Conservation (phyloP, 2,888 invertebrate species). For the Desoria tigrina region DNA sequence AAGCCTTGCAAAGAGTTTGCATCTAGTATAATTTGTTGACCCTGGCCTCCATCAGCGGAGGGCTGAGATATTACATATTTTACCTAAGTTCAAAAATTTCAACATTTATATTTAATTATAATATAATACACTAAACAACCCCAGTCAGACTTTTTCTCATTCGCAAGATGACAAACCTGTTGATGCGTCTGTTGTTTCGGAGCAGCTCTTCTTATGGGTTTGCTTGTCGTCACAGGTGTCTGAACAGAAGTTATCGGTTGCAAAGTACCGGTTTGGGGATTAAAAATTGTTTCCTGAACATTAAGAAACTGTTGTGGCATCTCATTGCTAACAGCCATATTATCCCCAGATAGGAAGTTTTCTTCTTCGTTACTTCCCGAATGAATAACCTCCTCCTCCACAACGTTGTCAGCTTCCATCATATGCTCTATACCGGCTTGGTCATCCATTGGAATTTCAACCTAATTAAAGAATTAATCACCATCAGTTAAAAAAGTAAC, state of each 20-base stretch:
- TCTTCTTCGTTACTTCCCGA: constrained; percentile 36
- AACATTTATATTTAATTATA: too few species aligned
- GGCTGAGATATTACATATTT: constrained; percentile 49
- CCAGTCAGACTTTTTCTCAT: not conserved
- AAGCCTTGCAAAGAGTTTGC: constrained; percentile 49
- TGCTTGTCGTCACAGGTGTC: constrained; percentile 15
- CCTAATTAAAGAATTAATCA: constrained; percentile 19
- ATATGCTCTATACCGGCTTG: constrained; percentile 44
- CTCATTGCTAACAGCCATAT: constrained; percentile 24
- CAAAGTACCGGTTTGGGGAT: constrained; percentile 51
- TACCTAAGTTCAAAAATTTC: constrained; percentile 12
- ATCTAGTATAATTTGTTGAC: constrained; percentile 50
- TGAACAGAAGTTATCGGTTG: constrained; percentile 36
- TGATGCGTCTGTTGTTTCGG: constrained; percentile 17
- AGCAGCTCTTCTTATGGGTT: constrained; percentile 9
- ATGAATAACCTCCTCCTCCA: constrained; percentile 50
- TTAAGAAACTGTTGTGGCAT: constrained; percentile 45
- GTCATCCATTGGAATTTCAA: constrained; percentile 45
- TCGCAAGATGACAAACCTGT: too few species aligned
- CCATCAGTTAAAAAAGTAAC: not conserved
- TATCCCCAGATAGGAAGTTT: constrained; percentile 29
- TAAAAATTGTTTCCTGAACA: constrained; percentile 50
- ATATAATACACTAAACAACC: not conserved
- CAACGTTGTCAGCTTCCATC: constrained; percentile 50
- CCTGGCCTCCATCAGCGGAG: constrained; percentile 36